Evolutionary conservation across 53 echinoderm and acorn worm genomes (phyloP).

Genomic region (Stichopus horrens): DNA sequence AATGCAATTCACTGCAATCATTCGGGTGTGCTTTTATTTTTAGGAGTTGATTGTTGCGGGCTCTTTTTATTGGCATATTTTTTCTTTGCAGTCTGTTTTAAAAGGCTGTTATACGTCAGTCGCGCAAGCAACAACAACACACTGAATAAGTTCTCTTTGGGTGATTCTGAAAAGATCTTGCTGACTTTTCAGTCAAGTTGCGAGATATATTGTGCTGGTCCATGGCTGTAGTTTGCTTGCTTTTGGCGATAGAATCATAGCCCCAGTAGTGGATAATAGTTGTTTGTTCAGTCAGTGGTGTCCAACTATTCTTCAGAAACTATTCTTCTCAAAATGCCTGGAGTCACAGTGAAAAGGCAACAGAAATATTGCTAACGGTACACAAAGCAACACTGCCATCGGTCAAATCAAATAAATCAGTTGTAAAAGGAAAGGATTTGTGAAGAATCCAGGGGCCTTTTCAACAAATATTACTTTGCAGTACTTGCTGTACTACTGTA

Average conservation of each 20-base stretch:
- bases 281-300: neutral
- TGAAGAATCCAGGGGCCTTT: no score
- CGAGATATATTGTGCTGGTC: no score
- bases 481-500: no score
- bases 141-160: constrained; percentile 18
- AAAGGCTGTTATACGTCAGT: constrained; percentile 5
- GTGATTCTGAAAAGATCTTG: neutral
- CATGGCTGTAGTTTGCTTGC: no score
- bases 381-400: no score
- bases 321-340: neutral
- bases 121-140: neutral
- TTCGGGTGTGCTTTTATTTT: neutral
- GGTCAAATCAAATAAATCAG: no score
- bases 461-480: no score
- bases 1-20: constrained; percentile 30
- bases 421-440: no score
- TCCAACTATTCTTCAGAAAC: neutral
- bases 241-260: no score
- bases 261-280: neutral
- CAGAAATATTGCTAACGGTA: neutral
- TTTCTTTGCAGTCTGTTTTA: neutral
- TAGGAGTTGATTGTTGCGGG: neutral
- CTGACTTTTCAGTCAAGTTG: constrained; percentile 13
- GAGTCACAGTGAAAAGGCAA: neutral
- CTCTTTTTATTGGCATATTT: constrained; percentile 24